These are phyloP conservation scores for Aegotheles bennettii DNA, from an alignment of 2,113 vertebrate species.

Conservation along the genomic window DNA sequence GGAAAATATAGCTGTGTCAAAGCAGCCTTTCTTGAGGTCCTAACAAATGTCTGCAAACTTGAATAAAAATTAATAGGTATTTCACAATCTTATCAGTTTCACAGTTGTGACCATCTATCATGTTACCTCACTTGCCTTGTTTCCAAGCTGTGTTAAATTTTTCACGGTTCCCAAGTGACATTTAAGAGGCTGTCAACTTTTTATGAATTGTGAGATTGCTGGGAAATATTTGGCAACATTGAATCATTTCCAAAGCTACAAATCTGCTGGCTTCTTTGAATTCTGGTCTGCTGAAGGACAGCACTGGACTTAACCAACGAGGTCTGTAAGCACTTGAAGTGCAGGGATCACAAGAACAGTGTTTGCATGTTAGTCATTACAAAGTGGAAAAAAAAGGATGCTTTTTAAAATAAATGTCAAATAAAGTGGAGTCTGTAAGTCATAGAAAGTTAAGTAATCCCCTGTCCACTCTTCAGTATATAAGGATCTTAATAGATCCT, in stretches of 20 bases:
- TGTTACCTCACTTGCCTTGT: conserved; percentile 31
- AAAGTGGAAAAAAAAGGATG: background rate
- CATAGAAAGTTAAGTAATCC: background rate
- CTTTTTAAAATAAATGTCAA: background rate
- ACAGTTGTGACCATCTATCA: background rate
- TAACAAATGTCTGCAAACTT: background rate
- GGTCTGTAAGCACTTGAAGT: background rate
- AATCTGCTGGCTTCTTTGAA: conserved; percentile 20
- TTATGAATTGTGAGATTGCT: conserved; percentile 48
- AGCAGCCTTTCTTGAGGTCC: conserved; percentile 4
- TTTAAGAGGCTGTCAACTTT: conserved; percentile 45
- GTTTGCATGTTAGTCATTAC: background rate
- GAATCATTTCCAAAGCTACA: background rate
- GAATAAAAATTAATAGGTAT: background rate
- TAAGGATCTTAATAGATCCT: background rate
- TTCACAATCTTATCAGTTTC: background rate
- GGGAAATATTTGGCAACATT: conserved; percentile 3
- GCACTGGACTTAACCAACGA: background rate
- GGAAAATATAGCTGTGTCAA: background rate
- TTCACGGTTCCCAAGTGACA: background rate
- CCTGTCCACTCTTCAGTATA: rapidly evolving
- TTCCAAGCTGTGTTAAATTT: conserved; percentile 32
- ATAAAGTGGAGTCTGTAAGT: background rate
- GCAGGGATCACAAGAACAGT: background rate
- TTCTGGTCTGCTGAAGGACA: background rate